Evolutionary conservation across 1,140 invertebrate genomes (phyloP), one percentile per base, ranked within the genome.

Genomic region (Drosophila yakuba): DNA sequence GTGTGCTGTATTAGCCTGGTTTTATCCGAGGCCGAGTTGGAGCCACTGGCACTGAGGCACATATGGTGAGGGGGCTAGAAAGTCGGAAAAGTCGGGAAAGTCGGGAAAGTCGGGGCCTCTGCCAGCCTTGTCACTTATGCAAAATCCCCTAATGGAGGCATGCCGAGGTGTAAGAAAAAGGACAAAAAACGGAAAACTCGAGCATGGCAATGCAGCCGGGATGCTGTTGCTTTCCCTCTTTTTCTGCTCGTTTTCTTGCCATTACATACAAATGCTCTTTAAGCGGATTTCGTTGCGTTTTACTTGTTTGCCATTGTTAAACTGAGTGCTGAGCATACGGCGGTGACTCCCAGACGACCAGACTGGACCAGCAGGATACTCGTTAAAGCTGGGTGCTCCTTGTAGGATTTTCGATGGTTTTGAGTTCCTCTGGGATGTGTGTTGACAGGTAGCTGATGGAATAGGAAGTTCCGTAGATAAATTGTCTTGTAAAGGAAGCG

Each of bases 251-350:
- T 60, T 62, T 71, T 88, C 66, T 78, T 77, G 74, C 74, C 68
- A 63, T 86, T 75, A 88, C 83, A 88, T 77, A 89, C 84, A 88
- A 88, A 89, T 89, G 84, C 84, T 88, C 83, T 88, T 88, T 88
- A 89, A 88, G 84, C 84, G 84, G 84, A 84, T 88, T 88, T 84
- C 67, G 80, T 57, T 67, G 73, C 80, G 73, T 78, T 88, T 89
- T 88, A 84, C 76, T 88, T 88, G 84, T 88, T 88, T 88, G 84
- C 84, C 83, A 89, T 88, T 88, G 83, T 88, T 83, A 89, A 88
- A 88, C 84, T 83, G 84, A 89, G 79, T 80, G 83, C 79, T 88
- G 79, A 83, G 79, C 83, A 86, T 76, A 82, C 60, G 84, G 71
- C 72, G 23, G 52, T n/a, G 44, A 66, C 47, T 68, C 74, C 68